Percentiles rank a stretch among this genome's conserved stretches.
Conservation (phyloP, 2,888 invertebrate genomes). For the Iphiclides podalirius region DNA sequence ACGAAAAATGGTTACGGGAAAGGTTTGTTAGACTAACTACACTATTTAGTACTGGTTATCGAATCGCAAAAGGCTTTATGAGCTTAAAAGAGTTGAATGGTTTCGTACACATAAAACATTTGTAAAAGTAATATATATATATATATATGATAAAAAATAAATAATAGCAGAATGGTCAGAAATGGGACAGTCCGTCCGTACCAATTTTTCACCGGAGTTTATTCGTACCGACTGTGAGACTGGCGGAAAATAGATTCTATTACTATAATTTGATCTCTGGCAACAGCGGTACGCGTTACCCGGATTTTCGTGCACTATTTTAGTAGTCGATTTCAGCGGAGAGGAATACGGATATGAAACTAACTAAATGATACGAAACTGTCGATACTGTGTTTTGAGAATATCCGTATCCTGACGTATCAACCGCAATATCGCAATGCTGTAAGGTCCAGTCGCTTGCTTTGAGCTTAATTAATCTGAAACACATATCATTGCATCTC, state of each 20-base stretch:
- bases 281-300: not conserved
- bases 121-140: too few relatives aligned
- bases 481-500: conserved; percentile 6
- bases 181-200: not conserved
- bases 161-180: not conserved
- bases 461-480: conserved; percentile 5
- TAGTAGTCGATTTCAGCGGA: not conserved
- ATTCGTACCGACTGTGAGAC: not conserved
- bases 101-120: too few relatives aligned
- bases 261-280: not conserved
- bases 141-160: too few relatives aligned
- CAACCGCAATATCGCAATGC: conserved; percentile 12
- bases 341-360: too few relatives aligned
- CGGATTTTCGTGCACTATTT: not conserved
- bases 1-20: too few relatives aligned
- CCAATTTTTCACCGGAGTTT: not conserved
- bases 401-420: conserved; percentile 7
- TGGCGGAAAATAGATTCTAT: not conserved
- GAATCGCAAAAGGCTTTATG: too few relatives aligned
- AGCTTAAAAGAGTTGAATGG: too few relatives aligned
- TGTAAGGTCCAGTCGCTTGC: not conserved
- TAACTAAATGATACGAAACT: too few relatives aligned
- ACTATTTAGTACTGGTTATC: too few relatives aligned
- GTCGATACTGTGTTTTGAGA: not conserved
- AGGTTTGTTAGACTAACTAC: too few relatives aligned